Conservation (phyloP, 2,888 invertebrate species). For the Tillus elongatus region DNA sequence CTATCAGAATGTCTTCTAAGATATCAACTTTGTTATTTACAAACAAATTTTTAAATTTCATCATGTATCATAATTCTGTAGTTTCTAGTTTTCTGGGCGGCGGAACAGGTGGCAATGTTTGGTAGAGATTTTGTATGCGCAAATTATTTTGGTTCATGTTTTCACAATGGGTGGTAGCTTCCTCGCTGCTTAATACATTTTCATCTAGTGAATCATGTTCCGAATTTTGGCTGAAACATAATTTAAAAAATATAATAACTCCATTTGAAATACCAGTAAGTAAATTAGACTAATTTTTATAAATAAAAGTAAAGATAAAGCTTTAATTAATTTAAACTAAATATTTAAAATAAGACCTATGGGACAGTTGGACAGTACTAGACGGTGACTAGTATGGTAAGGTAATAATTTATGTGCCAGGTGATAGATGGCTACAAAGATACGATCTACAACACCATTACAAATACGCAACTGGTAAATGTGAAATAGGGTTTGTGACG, state of each 20-base stretch:
- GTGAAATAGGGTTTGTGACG: too few species aligned
- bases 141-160: slow-evolving; percentile 45
- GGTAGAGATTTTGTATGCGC: slow-evolving; percentile 60
- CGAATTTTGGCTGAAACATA: slow-evolving; percentile 55
- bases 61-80: slow-evolving; percentile 55
- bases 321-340: too few species aligned
- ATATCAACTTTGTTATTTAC: slow-evolving; percentile 3
- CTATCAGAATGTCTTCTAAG: slow-evolving; percentile 1
- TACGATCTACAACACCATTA: too few species aligned
- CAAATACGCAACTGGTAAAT: too few species aligned
- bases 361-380: too few species aligned
- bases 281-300: slow-evolving; percentile 4
- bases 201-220: slow-evolving; percentile 78
- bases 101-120: slow-evolving; percentile 46
- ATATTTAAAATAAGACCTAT: too few species aligned
- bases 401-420: too few species aligned
- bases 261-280: slow-evolving; percentile 5
- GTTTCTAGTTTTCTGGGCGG: slow-evolving; percentile 61
- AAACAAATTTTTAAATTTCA: background rate
- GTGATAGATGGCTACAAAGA: too few species aligned
- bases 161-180: slow-evolving; percentile 42
- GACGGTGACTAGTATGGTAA: too few species aligned
- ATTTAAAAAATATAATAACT: slow-evolving; percentile 10
- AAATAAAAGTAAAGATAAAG: too few species aligned
- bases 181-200: slow-evolving; percentile 57